A percentile compares a stretch with the other conserved stretches of the same genome.
Conservation (phyloP, 1,140 invertebrate genomes). For the Drosophila rufa region DNA sequence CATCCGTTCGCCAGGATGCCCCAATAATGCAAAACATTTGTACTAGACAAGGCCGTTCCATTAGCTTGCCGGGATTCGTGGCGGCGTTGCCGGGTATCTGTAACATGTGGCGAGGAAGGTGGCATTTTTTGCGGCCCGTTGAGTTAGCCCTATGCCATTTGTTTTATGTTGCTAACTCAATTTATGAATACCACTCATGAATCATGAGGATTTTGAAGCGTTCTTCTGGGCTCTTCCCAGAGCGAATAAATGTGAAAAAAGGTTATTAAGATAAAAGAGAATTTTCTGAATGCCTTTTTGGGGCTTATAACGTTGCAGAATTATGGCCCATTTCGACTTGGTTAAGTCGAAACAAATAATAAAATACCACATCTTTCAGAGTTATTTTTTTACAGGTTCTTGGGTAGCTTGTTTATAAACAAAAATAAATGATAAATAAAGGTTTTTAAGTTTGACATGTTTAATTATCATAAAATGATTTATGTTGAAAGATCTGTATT, state of each 20-base stretch:
- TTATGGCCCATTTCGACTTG: constrained; percentile 4
- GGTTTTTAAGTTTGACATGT: too few species aligned
- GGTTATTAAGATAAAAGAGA: constrained; percentile 40
- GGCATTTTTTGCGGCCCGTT: constrained; percentile 73
- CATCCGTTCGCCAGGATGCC: constrained; percentile 29
- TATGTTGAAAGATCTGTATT: too few species aligned
- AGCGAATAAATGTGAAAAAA: constrained; percentile 1
- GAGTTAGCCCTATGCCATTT: constrained; percentile 69
- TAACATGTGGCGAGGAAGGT: constrained; percentile 27
- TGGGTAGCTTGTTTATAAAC: too few species aligned
- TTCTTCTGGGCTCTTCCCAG: neutral
- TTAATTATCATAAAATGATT: too few species aligned
- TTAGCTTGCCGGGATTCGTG: constrained; percentile 40
- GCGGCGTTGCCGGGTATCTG: constrained; percentile 1
- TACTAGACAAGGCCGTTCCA: constrained; percentile 58
- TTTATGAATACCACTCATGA: constrained; percentile 65
- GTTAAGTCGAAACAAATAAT: constrained; percentile 2
- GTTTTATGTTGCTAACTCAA: constrained; percentile 70
- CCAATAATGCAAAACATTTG: constrained; percentile 80
- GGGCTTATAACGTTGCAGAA: constrained; percentile 4
- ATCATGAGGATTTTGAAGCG: constrained; percentile 29
- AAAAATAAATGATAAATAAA: too few species aligned
- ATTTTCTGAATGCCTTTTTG: constrained; percentile 21
- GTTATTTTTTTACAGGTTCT: neutral
- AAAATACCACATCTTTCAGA: neutral